phyloP scores from a whole-genome alignment of 1,140 invertebrate genomes.

The Drosophila dunni region DNA sequence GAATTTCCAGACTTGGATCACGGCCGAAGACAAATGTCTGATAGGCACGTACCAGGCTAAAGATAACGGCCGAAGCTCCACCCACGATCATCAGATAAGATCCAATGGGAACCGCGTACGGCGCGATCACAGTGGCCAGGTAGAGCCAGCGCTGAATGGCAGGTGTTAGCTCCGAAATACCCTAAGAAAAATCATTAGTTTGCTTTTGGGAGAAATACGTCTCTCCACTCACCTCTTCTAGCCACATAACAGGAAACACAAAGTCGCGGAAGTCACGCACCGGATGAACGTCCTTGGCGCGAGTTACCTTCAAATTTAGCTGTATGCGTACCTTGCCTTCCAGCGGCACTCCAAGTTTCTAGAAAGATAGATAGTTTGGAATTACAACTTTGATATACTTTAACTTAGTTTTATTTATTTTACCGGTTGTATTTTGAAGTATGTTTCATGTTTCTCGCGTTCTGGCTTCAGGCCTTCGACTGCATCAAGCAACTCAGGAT shows the following conservation, averaged over 20 bases:
- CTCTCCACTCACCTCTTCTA: constrained; percentile 89
- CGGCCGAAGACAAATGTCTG: constrained; percentile 90
- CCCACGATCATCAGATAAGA: constrained; percentile 90
- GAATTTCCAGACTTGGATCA: constrained; percentile 88
- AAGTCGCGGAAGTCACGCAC: constrained; percentile 92
- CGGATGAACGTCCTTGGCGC: constrained; percentile 88
- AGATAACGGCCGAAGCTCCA: constrained; percentile 87
- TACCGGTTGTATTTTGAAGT: constrained; percentile 95
- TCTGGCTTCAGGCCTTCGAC: constrained; percentile 91
- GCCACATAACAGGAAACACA: constrained; percentile 94
- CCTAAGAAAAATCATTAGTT: constrained; percentile 85
- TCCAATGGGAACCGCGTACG: constrained; percentile 88
- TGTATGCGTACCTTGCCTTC: constrained; percentile 93
- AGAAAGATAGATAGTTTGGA: constrained; percentile 22
- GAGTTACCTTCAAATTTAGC: constrained; percentile 91
- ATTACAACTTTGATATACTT: neutral
- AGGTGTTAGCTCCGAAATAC: constrained; percentile 91
- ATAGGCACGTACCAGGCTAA: constrained; percentile 89
- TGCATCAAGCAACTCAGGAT: constrained; percentile 88
- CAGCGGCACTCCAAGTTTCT: constrained; percentile 94
- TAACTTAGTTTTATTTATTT: constrained; percentile 65
- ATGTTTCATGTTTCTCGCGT: constrained; percentile 90
- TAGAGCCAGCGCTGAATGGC: constrained; percentile 91
- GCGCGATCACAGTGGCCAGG: constrained; percentile 90
- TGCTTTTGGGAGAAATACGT: neutral